Evolutionary conservation across 2,888 invertebrate genomes (phyloP).

Genomic region (Drosophila paranaensis): DNA sequence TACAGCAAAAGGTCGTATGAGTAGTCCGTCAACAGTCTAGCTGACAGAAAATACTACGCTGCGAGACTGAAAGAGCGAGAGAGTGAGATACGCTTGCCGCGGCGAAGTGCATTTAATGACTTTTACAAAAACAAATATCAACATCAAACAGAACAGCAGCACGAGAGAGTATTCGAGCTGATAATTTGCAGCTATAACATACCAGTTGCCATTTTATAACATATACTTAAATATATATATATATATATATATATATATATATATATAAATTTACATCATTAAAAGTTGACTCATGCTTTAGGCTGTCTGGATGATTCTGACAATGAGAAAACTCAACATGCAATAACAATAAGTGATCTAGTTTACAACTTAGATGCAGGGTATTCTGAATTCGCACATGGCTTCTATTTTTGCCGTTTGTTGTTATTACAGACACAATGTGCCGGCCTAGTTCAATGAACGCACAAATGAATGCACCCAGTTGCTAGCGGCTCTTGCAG

Average conservation of each 20-base stretch:
- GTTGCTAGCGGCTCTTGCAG: conserved; percentile 34
- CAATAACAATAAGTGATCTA: background rate
- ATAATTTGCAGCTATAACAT: background rate
- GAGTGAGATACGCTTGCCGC: background rate
- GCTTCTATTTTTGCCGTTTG: conserved; percentile 34
- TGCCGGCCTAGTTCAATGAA: conserved; percentile 76
- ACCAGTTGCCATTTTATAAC: background rate
- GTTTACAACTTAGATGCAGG: conserved; percentile 6
- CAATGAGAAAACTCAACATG: background rate
- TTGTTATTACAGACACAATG: conserved; percentile 54
- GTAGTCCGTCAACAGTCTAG: conserved; percentile 22
- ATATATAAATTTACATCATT: background rate
- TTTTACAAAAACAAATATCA: conserved; percentile 54
- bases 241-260: background rate
- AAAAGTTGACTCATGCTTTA: background rate
- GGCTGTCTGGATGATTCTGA: background rate
- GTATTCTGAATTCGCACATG: conserved; percentile 61
- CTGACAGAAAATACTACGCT: background rate
- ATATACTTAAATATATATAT: background rate
- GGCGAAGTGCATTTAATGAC: conserved; percentile 48
- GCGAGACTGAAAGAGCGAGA: background rate
- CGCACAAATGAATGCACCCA: conserved; percentile 66
- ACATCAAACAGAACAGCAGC: conserved; percentile 1
- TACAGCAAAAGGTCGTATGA: conserved; percentile 15
- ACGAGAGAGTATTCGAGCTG: background rate